phyloP scores from a whole-genome alignment of 2,113 vertebrate genomes.

The Benitochromis conjunctus region DNA sequence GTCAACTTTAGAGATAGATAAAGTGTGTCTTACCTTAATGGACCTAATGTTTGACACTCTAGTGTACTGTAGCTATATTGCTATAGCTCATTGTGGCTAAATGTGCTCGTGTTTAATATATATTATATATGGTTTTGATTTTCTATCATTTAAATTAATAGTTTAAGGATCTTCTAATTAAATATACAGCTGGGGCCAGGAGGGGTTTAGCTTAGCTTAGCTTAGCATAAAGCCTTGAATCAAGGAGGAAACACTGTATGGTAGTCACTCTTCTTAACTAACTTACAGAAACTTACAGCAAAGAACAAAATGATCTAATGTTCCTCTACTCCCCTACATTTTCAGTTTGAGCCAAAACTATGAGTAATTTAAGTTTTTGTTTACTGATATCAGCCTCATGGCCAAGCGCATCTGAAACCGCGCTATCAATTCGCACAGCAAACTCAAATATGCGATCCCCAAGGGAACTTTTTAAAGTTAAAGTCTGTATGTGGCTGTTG shows the following conservation, averaged over 20 bases:
- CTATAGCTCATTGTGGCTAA: neutral
- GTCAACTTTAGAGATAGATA: neutral
- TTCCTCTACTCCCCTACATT: neutral
- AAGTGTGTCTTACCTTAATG: neutral
- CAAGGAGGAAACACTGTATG: neutral
- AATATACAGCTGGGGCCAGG: neutral
- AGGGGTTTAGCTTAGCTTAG: neutral
- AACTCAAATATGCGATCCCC: neutral
- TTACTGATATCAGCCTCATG: neutral
- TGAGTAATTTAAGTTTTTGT: neutral
- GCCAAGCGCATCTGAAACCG: neutral
- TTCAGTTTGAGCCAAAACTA: neutral
- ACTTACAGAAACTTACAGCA: neutral
- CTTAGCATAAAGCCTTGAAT: neutral
- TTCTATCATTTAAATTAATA: neutral
- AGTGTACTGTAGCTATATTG: neutral
- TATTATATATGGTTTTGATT: neutral
- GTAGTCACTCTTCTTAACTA: neutral
- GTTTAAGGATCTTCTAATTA: neutral
- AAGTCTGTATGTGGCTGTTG: neutral
- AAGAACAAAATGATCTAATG: neutral
- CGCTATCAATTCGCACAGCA: neutral
- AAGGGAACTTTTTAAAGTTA: neutral
- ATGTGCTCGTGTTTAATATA: neutral
- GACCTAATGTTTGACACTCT: neutral